A percentile compares a stretch with the other conserved stretches of the same genome.
phyloP scores from a whole-genome alignment of 2,888 invertebrate species.

The Philhelius pedissequus region DNA sequence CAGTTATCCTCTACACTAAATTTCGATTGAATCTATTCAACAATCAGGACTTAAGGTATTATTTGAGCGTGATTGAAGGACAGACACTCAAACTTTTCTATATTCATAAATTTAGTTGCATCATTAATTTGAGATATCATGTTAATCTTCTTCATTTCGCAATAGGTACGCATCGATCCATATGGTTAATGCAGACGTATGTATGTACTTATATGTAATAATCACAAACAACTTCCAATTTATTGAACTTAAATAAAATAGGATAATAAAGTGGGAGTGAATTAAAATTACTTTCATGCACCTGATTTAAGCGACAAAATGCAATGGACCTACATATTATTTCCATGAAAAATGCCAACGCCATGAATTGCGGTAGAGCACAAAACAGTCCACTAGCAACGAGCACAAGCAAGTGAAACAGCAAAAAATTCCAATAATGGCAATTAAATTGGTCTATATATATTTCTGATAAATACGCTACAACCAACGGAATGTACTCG shows the following conservation, averaged over 20 bases:
- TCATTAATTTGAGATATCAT: too few species aligned
- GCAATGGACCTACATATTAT: neutral
- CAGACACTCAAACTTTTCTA: too few species aligned
- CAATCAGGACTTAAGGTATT: too few species aligned
- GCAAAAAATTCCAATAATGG: neutral
- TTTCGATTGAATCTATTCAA: too few species aligned
- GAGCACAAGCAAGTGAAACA: neutral
- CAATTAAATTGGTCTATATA: neutral
- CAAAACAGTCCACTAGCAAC: neutral
- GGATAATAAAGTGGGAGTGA: neutral
- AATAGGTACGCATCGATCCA: neutral
- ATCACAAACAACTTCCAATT: neutral
- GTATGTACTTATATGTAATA: too few species aligned
- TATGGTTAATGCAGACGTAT: neutral
- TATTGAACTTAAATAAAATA: neutral
- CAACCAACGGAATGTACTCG: neutral
- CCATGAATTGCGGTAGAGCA: neutral
- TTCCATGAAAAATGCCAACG: neutral
- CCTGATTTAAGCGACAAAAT: neutral
- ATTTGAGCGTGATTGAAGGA: too few species aligned
- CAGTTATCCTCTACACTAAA: too few species aligned
- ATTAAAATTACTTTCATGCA: neutral
- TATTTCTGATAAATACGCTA: too few species aligned
- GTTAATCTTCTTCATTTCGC: too few species aligned
- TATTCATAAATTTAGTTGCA: too few species aligned